Percentiles rank a stretch among this genome's conserved stretches.
Evolutionary conservation across 2,888 invertebrate genomes (phyloP).

Genomic region (Lasioglossum lativentre): DNA sequence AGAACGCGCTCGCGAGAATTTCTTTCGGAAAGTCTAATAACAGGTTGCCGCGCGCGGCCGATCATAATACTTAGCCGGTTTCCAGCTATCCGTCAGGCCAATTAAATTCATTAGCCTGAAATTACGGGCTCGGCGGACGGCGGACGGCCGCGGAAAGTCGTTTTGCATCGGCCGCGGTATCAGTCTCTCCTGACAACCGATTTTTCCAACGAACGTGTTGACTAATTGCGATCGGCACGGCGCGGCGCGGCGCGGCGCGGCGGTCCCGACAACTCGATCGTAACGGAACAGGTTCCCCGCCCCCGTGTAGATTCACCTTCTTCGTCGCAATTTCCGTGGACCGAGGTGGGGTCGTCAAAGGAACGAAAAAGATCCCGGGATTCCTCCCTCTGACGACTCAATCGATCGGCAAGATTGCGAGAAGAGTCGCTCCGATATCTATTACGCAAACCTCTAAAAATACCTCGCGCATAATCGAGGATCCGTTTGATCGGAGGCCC

Average conservation of each 20-base stretch:
- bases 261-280: background rate
- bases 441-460: slow-evolving; percentile 45
- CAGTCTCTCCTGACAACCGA: background rate
- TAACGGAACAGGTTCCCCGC: background rate
- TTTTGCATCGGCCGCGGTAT: slow-evolving; percentile 27
- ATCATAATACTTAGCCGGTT: slow-evolving; percentile 51
- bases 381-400: background rate
- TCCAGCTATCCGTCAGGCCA: slow-evolving; percentile 36
- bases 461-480: slow-evolving; percentile 41
- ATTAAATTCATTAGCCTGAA: slow-evolving; percentile 66
- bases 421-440: background rate
- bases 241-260: background rate
- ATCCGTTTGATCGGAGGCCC: slow-evolving; percentile 28
- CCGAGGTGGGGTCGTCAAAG: background rate
- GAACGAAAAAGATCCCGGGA: background rate
- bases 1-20: background rate
- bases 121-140: slow-evolving; percentile 29
- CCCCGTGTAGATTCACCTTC: background rate
- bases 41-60: slow-evolving; percentile 37
- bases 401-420: slow-evolving; percentile 3
- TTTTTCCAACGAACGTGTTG: slow-evolving; percentile 17
- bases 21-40: slow-evolving; percentile 41
- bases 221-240: slow-evolving; percentile 35
- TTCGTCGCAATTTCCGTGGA: background rate
- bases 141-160: slow-evolving; percentile 15